Base-by-base conservation (phyloP, 2,797 vertebrate species). In the Semotilus atromaculatus region DNA sequence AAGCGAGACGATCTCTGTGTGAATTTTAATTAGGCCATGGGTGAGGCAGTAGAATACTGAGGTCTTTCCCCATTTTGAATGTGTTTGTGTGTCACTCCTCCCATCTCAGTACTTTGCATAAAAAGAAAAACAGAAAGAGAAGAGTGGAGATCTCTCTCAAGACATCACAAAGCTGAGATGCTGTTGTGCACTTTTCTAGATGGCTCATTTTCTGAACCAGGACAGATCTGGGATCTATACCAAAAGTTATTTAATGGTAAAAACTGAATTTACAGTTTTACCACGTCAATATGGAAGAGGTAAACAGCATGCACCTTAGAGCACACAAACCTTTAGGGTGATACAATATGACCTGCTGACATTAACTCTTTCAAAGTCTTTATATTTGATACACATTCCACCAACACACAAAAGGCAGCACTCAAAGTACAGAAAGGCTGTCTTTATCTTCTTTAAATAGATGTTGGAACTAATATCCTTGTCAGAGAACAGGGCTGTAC, bases 11-110 rank as follows among this genome's bases (percentile, higher is more conserved):
- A 92, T 80, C 91, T 93, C 91, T 90, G 89, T 90, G 91, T 87
- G 90, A 91, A 94, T 94, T 92, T 90, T 95, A 95, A 94, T 95
- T 94, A 95, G 93, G 91, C 90, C 70, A 90, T 92, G 90, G 91
- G 92, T 86, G 86, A 92, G 90, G 92, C 88, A 93, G 93, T 93
- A 94, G 91, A 93, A 92, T 91, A 90, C 92, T 90, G 89, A 94
- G 90, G 90, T 93, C 91, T 93, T 91, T 92, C 92, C 92, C 86
- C 88, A 91, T 92, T 93, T 90, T 89, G 82, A 86, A 87, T 87
- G 90, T 90, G 91, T 92, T 92, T 93, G 91, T 90, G 92, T 91
- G 92, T 91, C 92, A 91, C 90, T 90, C 70, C 74, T 86, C 88
- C 89, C 86, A 88, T 89, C 88, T 80, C 86, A 86, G 87, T 90